Base-by-base conservation (phyloP, 1,140 invertebrate genomes). In the Gonatopus flavifemur region DNA sequence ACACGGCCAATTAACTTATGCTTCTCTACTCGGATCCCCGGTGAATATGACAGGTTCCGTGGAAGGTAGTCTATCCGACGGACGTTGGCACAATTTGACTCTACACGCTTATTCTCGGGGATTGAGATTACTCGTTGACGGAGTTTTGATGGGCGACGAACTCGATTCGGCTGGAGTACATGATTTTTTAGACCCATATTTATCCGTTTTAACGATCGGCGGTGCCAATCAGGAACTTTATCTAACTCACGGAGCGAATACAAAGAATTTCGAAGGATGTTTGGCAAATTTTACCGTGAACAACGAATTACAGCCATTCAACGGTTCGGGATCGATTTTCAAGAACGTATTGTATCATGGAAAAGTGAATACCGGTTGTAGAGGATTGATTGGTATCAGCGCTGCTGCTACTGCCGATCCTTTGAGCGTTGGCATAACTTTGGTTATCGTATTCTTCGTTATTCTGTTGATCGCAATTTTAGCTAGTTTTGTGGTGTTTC, bases 361-460 rank as follows among this genome's bases (percentile, higher is more conserved):
- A 18, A 88, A 86, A 71, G 81, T 93, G 22, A 77, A 75, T 42
- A 68, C 68, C 30, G 87, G 88, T 7, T 90, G 88, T 66, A 80
- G 82, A 24, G 87, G 85, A 25, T 82, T 84, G 24, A 83, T 87
- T 35, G 89, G 87, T 13, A 83, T 88, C 19, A 88, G 86, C 28
- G 83, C 87, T 5, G 84, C 88, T 1, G 84, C 89, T 45, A 85
- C 86, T 1, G 86, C 91, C 4, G 90, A 94, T 80, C 92, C 92
- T 1, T 74, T 96, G 1, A 92, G 88, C 60, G 92, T 96, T 32
- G 93, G 93, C 22, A 88, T 95, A 25, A 94, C 92, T 1, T 77
- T 98, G 18, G 91, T 98, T 1, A 93, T 97, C 35, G 89, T 96
- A 3, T 97, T 98, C 77, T 96, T 98, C 64, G 86, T 94, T 2